phyloP scores from a whole-genome alignment of 2,888 invertebrate species.

The Sinotaia quadrata region DNA sequence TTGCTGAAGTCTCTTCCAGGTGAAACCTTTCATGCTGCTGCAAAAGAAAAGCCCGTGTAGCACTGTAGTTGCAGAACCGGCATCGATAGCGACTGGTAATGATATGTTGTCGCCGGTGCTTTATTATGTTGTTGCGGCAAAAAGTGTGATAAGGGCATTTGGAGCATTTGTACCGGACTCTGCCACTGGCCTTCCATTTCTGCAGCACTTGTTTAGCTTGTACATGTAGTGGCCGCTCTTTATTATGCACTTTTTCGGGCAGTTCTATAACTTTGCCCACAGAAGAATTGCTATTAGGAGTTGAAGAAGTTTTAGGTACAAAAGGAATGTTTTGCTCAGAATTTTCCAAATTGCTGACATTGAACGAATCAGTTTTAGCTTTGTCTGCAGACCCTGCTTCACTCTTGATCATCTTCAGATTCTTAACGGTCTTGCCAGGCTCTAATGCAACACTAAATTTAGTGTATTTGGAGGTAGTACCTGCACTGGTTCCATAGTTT shows the following conservation, averaged over 20 bases:
- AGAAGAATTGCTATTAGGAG: background rate
- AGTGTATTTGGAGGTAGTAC: background rate
- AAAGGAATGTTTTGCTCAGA: background rate
- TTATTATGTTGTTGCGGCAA: conserved; percentile 55
- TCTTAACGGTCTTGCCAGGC: too few relatives aligned
- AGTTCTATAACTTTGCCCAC: background rate
- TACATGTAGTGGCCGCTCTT: background rate
- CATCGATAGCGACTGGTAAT: conserved; percentile 54
- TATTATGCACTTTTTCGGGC: background rate
- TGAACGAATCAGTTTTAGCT: background rate
- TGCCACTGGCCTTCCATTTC: conserved; percentile 27
- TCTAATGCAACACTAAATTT: too few relatives aligned
- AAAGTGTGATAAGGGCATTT: conserved; percentile 56
- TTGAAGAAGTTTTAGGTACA: background rate
- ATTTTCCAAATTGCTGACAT: background rate
- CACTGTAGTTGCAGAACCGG: conserved; percentile 57
- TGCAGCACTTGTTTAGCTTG: conserved; percentile 16
- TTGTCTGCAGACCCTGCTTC: background rate
- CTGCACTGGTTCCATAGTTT: background rate
- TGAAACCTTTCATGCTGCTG: conserved; percentile 59
- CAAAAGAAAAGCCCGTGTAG: conserved; percentile 48
- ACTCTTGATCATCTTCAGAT: background rate
- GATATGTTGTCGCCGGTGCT: conserved; percentile 57
- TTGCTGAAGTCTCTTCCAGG: conserved; percentile 30
- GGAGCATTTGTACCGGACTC: conserved; percentile 54